Conservation (phyloP, 2,113 vertebrate species). For the Kryptolebias marmoratus region DNA sequence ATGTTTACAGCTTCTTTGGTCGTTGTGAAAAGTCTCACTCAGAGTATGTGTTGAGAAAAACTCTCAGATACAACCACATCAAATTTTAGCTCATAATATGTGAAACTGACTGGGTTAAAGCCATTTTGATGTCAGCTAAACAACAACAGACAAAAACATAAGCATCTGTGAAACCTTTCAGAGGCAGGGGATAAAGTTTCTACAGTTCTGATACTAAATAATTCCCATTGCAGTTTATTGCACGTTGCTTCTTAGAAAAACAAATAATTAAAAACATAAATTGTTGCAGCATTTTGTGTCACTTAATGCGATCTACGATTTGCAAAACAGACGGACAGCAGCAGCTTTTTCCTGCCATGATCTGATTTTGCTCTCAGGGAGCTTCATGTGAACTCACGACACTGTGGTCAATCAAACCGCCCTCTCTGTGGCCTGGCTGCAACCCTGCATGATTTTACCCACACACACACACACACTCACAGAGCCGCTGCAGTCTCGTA, state of each 20-base stretch:
- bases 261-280: no score
- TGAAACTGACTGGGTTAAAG: no score
- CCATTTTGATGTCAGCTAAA: no score
- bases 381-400: slow-evolving; percentile 43
- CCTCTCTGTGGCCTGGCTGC: slow-evolving; percentile 65
- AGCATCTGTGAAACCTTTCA: no score
- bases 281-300: neutral
- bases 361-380: slow-evolving; percentile 3
- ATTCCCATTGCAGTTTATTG: neutral
- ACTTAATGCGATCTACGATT: neutral
- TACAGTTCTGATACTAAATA: neutral
- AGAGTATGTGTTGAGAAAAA: no score
- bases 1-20: no score
- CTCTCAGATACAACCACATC: no score
- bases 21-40: no score
- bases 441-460: slow-evolving; percentile 42
- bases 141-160: no score
- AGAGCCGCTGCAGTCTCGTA: slow-evolving; percentile 45
- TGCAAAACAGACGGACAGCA: neutral
- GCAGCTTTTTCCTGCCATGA: neutral
- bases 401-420: slow-evolving; percentile 58
- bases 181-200: no score
- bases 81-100: no score
- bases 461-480: slow-evolving; percentile 10
- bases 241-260: neutral